These are phyloP conservation scores for Microcebus griseorufus DNA, from an alignment of 2,113 vertebrate genomes.

Conservation along the genomic window DNA sequence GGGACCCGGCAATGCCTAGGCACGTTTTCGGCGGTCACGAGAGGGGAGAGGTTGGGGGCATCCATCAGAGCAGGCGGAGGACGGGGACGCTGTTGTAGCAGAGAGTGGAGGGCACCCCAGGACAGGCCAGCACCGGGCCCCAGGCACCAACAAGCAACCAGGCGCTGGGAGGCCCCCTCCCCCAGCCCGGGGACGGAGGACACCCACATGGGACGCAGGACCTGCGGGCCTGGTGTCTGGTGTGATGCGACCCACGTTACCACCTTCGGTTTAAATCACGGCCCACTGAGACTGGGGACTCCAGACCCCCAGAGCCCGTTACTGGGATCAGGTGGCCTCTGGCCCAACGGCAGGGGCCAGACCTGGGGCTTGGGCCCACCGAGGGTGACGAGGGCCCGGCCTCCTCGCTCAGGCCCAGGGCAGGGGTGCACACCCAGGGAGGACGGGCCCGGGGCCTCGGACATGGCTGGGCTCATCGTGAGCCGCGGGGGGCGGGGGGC, in stretches of 20 bases:
- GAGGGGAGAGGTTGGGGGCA: background rate
- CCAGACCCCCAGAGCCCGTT: background rate
- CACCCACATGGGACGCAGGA: rapidly evolving
- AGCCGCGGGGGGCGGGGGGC: rapidly evolving
- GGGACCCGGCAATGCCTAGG: background rate
- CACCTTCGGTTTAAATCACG: background rate
- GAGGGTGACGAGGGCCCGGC: background rate
- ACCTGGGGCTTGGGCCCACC: too few species aligned
- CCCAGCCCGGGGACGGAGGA: rapidly evolving
- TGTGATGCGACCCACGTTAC: rapidly evolving
- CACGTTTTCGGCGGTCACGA: background rate
- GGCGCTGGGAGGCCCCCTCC: background rate
- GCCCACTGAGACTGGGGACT: rapidly evolving
- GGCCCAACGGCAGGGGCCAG: rapidly evolving
- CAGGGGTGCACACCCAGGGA: background rate
- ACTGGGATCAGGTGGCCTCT: rapidly evolving
- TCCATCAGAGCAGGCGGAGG: background rate
- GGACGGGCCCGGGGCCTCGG: rapidly evolving
- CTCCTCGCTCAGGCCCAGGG: too few species aligned
- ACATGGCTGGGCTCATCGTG: rapidly evolving
- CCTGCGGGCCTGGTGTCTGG: rapidly evolving
- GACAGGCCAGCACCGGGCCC: rapidly evolving
- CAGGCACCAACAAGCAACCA: rapidly evolving
- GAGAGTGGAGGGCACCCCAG: background rate
- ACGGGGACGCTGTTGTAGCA: background rate